A percentile compares a stretch with the other conserved stretches of the same genome.
These are phyloP conservation scores for Rhynchotus rufescens DNA, from an alignment of 2,797 vertebrate genomes.

Conservation along the genomic window DNA sequence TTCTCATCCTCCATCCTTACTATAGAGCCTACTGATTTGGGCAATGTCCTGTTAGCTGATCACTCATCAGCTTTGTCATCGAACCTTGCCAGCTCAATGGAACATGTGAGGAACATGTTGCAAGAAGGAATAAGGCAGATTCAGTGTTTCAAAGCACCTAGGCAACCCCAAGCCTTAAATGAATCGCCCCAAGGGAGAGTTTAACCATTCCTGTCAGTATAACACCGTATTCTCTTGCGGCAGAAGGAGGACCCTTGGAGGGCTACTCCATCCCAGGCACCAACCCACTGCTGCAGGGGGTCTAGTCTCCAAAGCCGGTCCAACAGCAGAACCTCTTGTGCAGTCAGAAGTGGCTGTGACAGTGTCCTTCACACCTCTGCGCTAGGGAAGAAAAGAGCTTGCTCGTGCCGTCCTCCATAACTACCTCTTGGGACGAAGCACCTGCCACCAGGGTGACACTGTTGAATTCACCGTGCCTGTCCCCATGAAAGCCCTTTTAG, in stretches of 20 bases:
- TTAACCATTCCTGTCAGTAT: neutral
- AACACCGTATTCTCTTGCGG: neutral
- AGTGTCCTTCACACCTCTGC: accelerated
- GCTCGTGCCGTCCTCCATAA: neutral
- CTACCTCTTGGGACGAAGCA: neutral
- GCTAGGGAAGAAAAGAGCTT: neutral
- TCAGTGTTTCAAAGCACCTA: neutral
- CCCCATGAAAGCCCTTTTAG: neutral
- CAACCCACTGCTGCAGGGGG: neutral
- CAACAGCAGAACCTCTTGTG: neutral
- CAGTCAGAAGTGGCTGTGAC: neutral
- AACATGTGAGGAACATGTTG: neutral
- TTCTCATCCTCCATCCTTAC: neutral
- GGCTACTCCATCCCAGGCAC: neutral
- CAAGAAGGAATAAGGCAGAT: neutral
- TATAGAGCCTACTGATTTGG: neutral
- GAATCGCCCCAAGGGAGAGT: neutral
- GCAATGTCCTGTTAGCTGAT: neutral
- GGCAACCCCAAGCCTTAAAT: neutral
- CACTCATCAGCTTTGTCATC: neutral
- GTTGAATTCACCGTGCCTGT: neutral
- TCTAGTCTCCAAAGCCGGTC: neutral
- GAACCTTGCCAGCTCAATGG: accelerated
- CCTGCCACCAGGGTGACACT: neutral
- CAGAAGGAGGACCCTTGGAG: neutral